Evolutionary conservation across 2,888 invertebrate species (phyloP).

Genomic region (Alentia gelatinosa): DNA sequence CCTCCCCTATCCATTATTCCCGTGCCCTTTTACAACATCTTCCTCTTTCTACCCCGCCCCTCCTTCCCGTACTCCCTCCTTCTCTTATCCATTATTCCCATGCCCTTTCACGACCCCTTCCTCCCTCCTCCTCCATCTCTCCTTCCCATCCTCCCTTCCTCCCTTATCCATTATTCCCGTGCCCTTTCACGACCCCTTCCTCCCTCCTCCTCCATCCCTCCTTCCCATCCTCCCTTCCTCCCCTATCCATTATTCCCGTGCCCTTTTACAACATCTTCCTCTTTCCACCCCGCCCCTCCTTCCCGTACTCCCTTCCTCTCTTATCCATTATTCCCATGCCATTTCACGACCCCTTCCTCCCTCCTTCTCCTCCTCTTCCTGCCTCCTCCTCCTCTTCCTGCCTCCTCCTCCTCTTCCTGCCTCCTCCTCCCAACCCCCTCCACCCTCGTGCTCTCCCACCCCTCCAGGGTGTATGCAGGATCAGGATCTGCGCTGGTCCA

Average conservation of each 20-base stretch:
- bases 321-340: background rate
- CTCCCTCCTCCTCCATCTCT: background rate
- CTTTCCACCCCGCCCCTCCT: background rate
- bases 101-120: background rate
- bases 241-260: background rate
- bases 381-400: background rate
- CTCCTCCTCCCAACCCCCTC: background rate
- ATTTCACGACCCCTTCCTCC: background rate
- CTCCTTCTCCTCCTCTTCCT: background rate
- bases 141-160: background rate
- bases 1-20: background rate
- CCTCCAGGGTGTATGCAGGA: background rate
- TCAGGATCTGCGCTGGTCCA: background rate
- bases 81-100: no score
- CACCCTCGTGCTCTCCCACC: background rate
- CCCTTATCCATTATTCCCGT: background rate
- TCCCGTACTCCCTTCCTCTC: background rate
- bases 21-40: background rate
- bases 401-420: background rate
- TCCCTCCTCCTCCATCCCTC: background rate
- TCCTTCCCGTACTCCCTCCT: background rate
- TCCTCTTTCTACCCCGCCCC: background rate
- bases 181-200: background rate
- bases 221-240: background rate
- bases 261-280: background rate